Conservation (phyloP, 1,140 invertebrate genomes). For the Arion vulgaris region DNA sequence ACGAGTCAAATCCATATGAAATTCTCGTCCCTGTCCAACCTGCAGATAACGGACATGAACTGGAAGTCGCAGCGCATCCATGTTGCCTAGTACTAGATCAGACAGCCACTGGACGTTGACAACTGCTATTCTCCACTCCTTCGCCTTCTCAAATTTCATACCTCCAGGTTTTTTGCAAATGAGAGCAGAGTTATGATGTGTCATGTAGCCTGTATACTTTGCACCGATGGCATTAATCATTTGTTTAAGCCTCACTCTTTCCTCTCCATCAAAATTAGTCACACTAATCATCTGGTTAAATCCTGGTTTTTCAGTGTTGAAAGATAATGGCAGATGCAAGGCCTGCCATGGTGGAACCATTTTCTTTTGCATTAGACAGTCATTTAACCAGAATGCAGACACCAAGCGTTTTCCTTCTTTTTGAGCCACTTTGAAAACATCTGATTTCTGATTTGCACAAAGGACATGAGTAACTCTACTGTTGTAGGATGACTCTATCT, state of each 20-base stretch:
- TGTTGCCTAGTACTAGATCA: slow-evolving; percentile 92
- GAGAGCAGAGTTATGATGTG: slow-evolving; percentile 75
- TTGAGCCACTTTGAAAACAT: slow-evolving; percentile 87
- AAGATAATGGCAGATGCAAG: slow-evolving; percentile 89
- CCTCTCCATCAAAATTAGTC: slow-evolving; percentile 89
- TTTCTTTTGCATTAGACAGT: slow-evolving; percentile 87
- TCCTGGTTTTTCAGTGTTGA: slow-evolving; percentile 78
- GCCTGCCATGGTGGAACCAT: slow-evolving; percentile 92
- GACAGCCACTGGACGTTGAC: slow-evolving; percentile 95
- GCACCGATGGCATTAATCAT: slow-evolving; percentile 92
- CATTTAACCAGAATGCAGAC: slow-evolving; percentile 94
- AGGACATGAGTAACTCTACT: slow-evolving; percentile 91
- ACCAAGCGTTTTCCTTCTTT: slow-evolving; percentile 89
- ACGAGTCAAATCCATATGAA: slow-evolving; percentile 88
- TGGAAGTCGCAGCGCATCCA: slow-evolving; percentile 82
- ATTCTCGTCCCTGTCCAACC: slow-evolving; percentile 84
- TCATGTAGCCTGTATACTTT: slow-evolving; percentile 80
- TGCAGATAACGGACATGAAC: slow-evolving; percentile 90
- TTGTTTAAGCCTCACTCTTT: slow-evolving; percentile 82
- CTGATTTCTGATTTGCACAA: slow-evolving; percentile 89
- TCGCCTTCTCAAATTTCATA: slow-evolving; percentile 88
- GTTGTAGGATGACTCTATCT: slow-evolving; percentile 88
- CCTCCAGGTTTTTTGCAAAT: slow-evolving; percentile 83
- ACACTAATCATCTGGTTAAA: slow-evolving; percentile 81
- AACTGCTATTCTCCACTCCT: slow-evolving; percentile 87